Evolutionary conservation across 1,140 invertebrate species (phyloP).

Genomic region (Drosophila subobscura): DNA sequence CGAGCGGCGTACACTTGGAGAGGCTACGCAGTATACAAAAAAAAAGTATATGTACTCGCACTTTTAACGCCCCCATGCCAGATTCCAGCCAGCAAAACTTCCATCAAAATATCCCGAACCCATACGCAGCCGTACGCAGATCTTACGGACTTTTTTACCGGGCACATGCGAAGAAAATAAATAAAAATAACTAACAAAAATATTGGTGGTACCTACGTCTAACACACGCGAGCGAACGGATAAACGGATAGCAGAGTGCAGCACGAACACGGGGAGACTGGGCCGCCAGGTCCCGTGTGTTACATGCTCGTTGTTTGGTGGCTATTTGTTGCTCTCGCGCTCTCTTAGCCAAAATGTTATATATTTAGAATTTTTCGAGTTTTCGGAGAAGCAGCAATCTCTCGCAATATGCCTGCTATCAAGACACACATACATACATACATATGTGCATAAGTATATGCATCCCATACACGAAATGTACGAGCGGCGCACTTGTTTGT

Average conservation of each 20-base stretch:
- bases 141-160: not conserved
- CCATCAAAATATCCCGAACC: not conserved
- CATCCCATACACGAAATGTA: not conserved
- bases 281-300: constrained; percentile 63
- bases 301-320: constrained; percentile 55
- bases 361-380: constrained; percentile 63
- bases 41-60: constrained; percentile 9
- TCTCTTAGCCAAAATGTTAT: constrained; percentile 49
- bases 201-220: constrained; percentile 63
- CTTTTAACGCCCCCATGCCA: not conserved
- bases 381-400: constrained; percentile 36
- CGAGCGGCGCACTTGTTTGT: not conserved
- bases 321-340: constrained; percentile 49
- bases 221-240: constrained; percentile 63
- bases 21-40: not conserved
- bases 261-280: constrained; percentile 77
- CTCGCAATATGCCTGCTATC: constrained; percentile 2
- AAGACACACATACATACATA: constrained; percentile 13
- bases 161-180: constrained; percentile 20
- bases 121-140: not conserved
- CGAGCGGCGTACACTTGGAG: constrained; percentile 53
- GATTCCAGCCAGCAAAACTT: constrained; percentile 7
- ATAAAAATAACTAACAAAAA: constrained; percentile 38
- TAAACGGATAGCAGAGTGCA: constrained; percentile 73
- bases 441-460: constrained; percentile 2